Evolutionary conservation across 1,140 invertebrate species (phyloP), one percentile per base, ranked within the genome.

Genomic region (Bombus pascuorum): DNA sequence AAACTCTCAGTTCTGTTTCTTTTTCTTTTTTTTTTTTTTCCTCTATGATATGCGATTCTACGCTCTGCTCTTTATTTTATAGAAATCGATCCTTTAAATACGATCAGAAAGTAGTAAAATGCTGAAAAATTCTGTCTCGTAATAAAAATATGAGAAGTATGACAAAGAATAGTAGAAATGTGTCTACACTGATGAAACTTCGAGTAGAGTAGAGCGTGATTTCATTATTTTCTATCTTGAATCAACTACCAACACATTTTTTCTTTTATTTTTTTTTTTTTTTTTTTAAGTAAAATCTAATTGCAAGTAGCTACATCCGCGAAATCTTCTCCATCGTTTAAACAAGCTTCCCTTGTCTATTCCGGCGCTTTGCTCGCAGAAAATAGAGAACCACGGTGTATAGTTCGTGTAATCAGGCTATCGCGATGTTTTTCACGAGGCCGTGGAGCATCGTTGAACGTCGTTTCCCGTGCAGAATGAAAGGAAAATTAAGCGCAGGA

Each of bases 401-500:
- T 53, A 37, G 74, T 34, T 76, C 22, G 75, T 42, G 53, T 85
- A 85, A 85, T 85, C 68, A 53, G 57, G 57, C 10, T 15, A 47
- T 39, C 76, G 42, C 39, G 39, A 47, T 84, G 66, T 81, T 85
- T 85, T 75, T 74, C 77, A 59, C 78, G 70, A 68, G 34, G 25
- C 28, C 39, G 34, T 39, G 6, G 71, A 74, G 71, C 77, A 32
- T 66, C 68, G 53, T 72, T 32, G 77, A 73, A 28, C 53, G 47
- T 53, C 47, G 47, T 53, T 53, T 53, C 68, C 57, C 76, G 57
- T 65, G 32, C 6, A n/a, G 37, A 86, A 86, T 37, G 80, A 83
- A 83, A 86, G 73, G 87, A 70, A 85, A 90, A 90, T 85, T 76
- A 57, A 76, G 73, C 44, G 25, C 47, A 53, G 47, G 47, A 53